Base-by-base conservation (phyloP, 2,888 invertebrate genomes). In the Drosophila meridiana region DNA sequence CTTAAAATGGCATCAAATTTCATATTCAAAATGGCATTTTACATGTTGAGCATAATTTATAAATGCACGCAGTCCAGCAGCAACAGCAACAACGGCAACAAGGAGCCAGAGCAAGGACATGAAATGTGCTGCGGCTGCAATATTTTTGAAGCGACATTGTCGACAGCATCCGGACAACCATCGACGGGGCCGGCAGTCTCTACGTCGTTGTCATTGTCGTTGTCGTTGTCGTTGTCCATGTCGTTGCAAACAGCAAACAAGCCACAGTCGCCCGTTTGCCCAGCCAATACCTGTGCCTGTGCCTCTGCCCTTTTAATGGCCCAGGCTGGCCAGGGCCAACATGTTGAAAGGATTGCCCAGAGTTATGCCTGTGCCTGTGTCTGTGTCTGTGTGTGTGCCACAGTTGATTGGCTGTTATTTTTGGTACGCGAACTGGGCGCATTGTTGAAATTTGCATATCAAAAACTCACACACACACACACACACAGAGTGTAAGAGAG, bases 21-120 rank as follows among this genome's bases (percentile, higher is more conserved):
- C 92, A 92, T 92, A 92, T 92, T 92, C 92, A 92, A 92, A 92
- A 92, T 92, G 92, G 92, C 91, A 92, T 86, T 92, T 92, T 92
- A 92, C 92, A 92, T 92, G 92, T 92, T 92, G 91, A 91, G 92
- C 92, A 92, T 92, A 92, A 92, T 92, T 92, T 92, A 92, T 92
- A 92, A 91, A 92, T 91, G 91, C 81, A 84, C 80, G 80, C 81
- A 80, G 71, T 73, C 63, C 76, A 56, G 59, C 66, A 73, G 30
- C 28, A 60, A 32, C 32, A 58, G 20, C 52, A 62, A 43, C 69
- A 65, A 30, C 63, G 73, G 50, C 64, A 59, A 60, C 45, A 69
- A 61, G 57, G 20, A 48, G 47, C 69, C 64, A 71, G 20, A 48
- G 47, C 69, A 67, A 71, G 71, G 74, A 89, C 88, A 82, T 78